These are phyloP conservation scores for Amniataba percoides DNA, from an alignment of 2,797 vertebrate genomes.

Conservation along the genomic window DNA sequence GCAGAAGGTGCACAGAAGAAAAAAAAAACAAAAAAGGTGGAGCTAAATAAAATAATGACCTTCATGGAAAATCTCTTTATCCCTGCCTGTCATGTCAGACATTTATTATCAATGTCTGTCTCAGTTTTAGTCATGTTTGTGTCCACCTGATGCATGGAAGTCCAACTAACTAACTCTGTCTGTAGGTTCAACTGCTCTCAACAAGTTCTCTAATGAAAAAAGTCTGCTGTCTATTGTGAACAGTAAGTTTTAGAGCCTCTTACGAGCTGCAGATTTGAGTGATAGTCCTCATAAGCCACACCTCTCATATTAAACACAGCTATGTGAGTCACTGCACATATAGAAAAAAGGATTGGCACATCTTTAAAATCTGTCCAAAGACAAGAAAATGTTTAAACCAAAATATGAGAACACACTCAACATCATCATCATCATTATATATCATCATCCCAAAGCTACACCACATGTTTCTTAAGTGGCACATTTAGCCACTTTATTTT, in stretches of 20 bases:
- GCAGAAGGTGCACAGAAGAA: too few species aligned
- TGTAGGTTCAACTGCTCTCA: too few species aligned
- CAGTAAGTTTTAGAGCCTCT: too few species aligned
- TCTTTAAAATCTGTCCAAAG: background rate
- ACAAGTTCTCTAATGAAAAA: too few species aligned
- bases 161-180: background rate
- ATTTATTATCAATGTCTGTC: background rate
- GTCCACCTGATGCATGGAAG: background rate
- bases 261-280: too few species aligned
- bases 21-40: background rate
- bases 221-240: too few species aligned
- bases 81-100: too few species aligned
- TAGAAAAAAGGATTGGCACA: too few species aligned
- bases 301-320: too few species aligned
- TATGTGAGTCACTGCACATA: too few species aligned
- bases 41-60: background rate
- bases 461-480: background rate
- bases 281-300: background rate
- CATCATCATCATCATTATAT: background rate
- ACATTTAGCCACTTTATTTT: slow-evolving; percentile 5
- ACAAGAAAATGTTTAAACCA: too few species aligned
- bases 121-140: background rate
- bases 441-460: background rate
- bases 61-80: background rate
- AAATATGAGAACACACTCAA: too few species aligned